phyloP scores from a whole-genome alignment of 2,113 vertebrate genomes.

The Nyctibius bracteatus region DNA sequence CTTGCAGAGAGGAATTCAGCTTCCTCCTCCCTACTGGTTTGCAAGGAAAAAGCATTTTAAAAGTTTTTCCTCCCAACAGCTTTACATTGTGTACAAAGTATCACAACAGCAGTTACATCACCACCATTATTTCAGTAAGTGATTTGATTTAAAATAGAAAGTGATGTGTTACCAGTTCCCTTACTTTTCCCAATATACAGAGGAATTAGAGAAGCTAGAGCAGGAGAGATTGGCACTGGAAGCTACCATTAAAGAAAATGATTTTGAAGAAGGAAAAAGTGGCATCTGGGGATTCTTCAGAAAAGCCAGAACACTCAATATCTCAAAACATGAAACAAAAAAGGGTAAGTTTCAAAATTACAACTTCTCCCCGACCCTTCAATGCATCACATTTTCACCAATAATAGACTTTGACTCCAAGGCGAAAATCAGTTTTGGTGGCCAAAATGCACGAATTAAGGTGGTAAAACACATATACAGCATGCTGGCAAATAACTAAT shows the following conservation, averaged over 20 bases:
- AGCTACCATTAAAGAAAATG: constrained; percentile 77
- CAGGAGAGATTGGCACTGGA: constrained; percentile 85
- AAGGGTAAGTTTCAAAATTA: constrained; percentile 75
- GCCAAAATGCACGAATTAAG: neutral
- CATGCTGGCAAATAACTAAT: neutral
- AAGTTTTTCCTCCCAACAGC: neutral
- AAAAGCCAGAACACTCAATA: constrained; percentile 77
- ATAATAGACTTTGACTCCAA: neutral
- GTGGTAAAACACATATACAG: neutral
- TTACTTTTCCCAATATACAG: constrained; percentile 66
- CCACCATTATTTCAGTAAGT: neutral
- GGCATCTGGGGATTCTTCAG: constrained; percentile 80
- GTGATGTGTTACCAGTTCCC: neutral
- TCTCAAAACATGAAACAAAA: constrained; percentile 77
- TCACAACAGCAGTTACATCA: neutral
- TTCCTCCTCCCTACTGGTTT: neutral
- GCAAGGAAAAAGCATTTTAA: neutral
- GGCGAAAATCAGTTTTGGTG: neutral
- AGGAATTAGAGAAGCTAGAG: constrained; percentile 85
- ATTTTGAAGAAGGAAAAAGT: constrained; percentile 72
- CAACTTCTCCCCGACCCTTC: neutral
- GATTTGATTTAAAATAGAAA: neutral
- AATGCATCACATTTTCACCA: neutral
- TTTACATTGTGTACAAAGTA: neutral
- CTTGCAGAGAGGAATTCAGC: neutral